Percentiles rank a stretch among this genome's conserved stretches.
Conservation (phyloP, 53 echinoderm and acorn worm species). For the Apostichopus leukothele region DNA sequence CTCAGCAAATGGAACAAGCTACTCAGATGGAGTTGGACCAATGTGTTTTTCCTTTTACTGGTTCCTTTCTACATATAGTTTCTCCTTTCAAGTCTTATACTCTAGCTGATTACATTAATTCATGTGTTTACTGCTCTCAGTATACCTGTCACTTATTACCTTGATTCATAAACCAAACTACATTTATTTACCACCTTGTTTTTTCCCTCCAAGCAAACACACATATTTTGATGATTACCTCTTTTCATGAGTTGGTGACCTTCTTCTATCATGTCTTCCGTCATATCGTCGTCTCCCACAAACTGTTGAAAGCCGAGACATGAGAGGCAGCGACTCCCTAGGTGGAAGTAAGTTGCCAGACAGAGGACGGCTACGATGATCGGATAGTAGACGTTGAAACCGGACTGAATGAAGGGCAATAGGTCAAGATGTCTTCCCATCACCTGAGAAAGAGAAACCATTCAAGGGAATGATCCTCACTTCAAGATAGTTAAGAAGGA, state of each 20-base stretch:
- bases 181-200: no score
- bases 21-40: no score
- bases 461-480: background rate
- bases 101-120: no score
- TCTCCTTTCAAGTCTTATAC: no score
- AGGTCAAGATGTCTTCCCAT: conserved; percentile 95
- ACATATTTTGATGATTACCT: conserved; percentile 53
- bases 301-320: conserved; percentile 95
- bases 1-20: no score
- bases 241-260: conserved; percentile 85
- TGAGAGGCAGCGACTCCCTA: conserved; percentile 90
- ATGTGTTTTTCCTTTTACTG: no score
- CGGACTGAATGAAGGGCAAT: conserved; percentile 87
- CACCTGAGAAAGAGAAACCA: conserved; percentile 54
- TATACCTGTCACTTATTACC: conserved; percentile 17
- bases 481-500: background rate
- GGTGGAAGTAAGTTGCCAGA: conserved; percentile 91
- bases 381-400: conserved; percentile 97
- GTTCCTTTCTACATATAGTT: no score
- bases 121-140: no score
- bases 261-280: conserved; percentile 82
- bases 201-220: background rate
- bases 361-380: conserved; percentile 91
- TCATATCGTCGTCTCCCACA: conserved; percentile 98
- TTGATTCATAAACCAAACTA: no score